Evolutionary conservation across 2,888 invertebrate genomes (phyloP).

Genomic region (Chymomyza procnemis): DNA sequence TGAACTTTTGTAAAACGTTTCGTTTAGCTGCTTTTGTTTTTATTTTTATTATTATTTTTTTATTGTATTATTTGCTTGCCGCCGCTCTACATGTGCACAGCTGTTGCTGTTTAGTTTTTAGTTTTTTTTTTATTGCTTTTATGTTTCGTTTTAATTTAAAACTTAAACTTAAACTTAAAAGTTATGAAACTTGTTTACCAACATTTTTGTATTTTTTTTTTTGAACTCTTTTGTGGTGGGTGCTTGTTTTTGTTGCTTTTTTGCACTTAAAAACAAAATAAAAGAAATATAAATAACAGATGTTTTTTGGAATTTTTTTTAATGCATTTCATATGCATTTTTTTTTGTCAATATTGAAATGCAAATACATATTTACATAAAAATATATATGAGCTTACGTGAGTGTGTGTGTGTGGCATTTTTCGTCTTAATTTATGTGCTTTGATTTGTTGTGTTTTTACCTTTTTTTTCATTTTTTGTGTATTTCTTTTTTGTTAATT

Average conservation of each 20-base stretch:
- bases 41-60: conserved; percentile 11
- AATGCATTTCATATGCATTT: conserved; percentile 47
- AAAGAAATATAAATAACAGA: conserved; percentile 22
- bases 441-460: background rate
- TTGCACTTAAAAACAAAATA: conserved; percentile 5
- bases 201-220: conserved; percentile 36
- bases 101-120: conserved; percentile 27
- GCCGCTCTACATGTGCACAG: conserved; percentile 51
- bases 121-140: background rate
- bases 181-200: conserved; percentile 54
- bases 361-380: conserved; percentile 18
- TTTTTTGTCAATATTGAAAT: conserved; percentile 30
- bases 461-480: background rate
- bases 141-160: conserved; percentile 39
- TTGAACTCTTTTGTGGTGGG: background rate
- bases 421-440: background rate
- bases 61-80: conserved; percentile 19
- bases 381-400: conserved; percentile 18
- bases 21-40: conserved; percentile 13
- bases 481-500: background rate
- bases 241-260: conserved; percentile 29
- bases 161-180: conserved; percentile 56
- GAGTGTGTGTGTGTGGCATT: background rate
- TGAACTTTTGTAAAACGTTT: conserved; percentile 53
- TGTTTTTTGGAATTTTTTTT: background rate